Evolutionary conservation across 2,888 invertebrate genomes (phyloP).

Genomic region (Cremastinae sp.): DNA sequence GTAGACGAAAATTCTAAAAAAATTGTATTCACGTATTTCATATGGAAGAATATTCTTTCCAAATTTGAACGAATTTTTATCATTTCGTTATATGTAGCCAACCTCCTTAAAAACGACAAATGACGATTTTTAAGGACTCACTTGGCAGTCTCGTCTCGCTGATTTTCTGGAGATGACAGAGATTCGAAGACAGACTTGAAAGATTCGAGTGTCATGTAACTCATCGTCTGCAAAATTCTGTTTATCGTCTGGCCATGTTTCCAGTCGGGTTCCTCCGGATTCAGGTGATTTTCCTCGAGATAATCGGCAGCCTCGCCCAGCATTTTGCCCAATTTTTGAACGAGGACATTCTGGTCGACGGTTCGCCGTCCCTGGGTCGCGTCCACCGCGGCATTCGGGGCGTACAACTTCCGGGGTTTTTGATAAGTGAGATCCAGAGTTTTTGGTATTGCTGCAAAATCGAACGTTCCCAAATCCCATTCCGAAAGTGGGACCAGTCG

Average conservation of each 20-base stretch:
- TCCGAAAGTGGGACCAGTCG: constrained; percentile 64
- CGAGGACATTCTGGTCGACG: constrained; percentile 68
- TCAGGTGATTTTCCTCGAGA: constrained; percentile 75
- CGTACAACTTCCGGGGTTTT: constrained; percentile 64
- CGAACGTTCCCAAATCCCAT: constrained; percentile 46
- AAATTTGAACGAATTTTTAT: too few relatives aligned
- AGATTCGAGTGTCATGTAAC: constrained; percentile 71
- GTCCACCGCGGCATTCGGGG: constrained; percentile 70
- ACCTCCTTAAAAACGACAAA: too few relatives aligned
- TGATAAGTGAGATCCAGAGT: constrained; percentile 70
- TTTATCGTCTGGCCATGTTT: constrained; percentile 76
- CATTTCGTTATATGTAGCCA: too few relatives aligned
- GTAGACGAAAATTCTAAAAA: too few relatives aligned
- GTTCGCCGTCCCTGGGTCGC: constrained; percentile 75
- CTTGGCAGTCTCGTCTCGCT: constrained; percentile 66
- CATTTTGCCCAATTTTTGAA: constrained; percentile 71
- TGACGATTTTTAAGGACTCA: constrained; percentile 49
- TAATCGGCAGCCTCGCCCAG: constrained; percentile 75
- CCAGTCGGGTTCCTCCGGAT: constrained; percentile 72
- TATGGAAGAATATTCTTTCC: too few relatives aligned
- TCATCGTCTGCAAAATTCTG: constrained; percentile 72
- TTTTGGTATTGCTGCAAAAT: constrained; percentile 62
- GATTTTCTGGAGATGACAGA: constrained; percentile 60
- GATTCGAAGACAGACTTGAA: constrained; percentile 72
- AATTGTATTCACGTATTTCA: too few relatives aligned